Conservation (phyloP, 2,888 invertebrate species). For the Ashinkailepas kermadecensis region DNA sequence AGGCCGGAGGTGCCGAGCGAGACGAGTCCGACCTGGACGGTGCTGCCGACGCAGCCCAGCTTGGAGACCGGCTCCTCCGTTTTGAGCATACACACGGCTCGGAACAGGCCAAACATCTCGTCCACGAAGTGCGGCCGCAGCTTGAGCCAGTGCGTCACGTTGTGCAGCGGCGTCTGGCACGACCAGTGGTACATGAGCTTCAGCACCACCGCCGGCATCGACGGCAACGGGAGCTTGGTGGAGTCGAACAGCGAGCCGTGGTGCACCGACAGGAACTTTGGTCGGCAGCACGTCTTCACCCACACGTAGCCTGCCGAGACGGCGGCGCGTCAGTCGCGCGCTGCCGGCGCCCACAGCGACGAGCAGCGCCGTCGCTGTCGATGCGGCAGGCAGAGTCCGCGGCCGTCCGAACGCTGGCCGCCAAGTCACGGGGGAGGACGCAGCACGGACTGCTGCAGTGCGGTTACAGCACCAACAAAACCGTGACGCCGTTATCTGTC, state of each 20-base stretch:
- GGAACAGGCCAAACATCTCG: conserved; percentile 41
- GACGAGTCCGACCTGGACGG: conserved; percentile 61
- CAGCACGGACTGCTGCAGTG: too few relatives aligned
- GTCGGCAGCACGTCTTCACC: conserved; percentile 81
- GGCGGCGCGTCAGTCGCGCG: conserved; percentile 53
- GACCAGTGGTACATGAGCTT: conserved; percentile 87
- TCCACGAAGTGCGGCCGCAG: conserved; percentile 39
- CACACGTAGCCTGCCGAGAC: conserved; percentile 71
- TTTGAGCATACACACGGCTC: conserved; percentile 71
- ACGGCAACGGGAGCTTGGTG: conserved; percentile 54
- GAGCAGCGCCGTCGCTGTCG: too few relatives aligned
- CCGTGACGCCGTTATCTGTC: too few relatives aligned
- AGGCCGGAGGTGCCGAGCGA: conserved; percentile 79
- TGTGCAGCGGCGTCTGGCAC: conserved; percentile 80
- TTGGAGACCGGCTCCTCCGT: conserved; percentile 48
- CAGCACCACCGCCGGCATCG: conserved; percentile 59
- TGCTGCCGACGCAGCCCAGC: conserved; percentile 33
- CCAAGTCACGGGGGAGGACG: too few relatives aligned
- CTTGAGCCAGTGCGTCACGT: conserved; percentile 80
- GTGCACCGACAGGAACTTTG: conserved; percentile 76
- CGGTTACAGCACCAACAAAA: too few relatives aligned
- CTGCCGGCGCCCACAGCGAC: too few relatives aligned
- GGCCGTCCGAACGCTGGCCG: too few relatives aligned
- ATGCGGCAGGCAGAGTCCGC: too few relatives aligned
- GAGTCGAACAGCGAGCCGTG: conserved; percentile 80